Evolutionary conservation across 64 coral and sea anemone species (phyloP), one percentile per base, ranked within the genome.

Genomic region (Stylophora pistillata): DNA sequence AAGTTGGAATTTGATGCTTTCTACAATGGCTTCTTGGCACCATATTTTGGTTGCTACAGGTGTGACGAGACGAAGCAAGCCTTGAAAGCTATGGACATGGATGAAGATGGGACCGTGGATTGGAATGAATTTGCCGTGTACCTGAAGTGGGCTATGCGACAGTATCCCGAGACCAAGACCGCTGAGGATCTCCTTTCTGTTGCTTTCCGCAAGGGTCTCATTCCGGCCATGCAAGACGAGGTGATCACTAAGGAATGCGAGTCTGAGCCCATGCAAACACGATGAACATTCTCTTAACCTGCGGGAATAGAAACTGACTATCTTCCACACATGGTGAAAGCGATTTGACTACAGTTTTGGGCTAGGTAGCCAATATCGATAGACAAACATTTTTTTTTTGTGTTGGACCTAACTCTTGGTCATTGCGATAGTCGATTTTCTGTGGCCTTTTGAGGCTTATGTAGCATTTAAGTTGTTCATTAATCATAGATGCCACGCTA

Each of bases 181-280:
- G 58, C 87, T 23, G 87, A 89, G 20, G 57, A 89, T 13, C 33
- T 80, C 47, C 76, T 89, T 55, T 79, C 87, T 14, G 71, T 86
- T 30, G 92, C 79, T 21, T 94, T 94, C 72, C 87, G 79, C 23
- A 94, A 94, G 61, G 92, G 92, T 30, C 78, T 94, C 25, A 89
- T 94, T 28, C 92, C 92, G 21, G 92, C 92, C 61, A 94, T 94
- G 92, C 92, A 85, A 53, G 92, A 94, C 55, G 87, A 89, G 34
- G 26, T 89, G 5, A 9, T 93, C 29, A 82, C 76, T 15, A 63
- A 88, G 58, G 32, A 29, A 68, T 3, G 37, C 37, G 37, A 47
- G n/a, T n/a, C n/a, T n/a, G n/a, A n/a, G 37, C 37, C 37, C 37
- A 47, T 47, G 37, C 3, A 47, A 47, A 7, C 37, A 47, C 7